These are phyloP conservation scores for Callipepla squamata DNA, from an alignment of 2,113 vertebrate genomes.

Conservation along the genomic window DNA sequence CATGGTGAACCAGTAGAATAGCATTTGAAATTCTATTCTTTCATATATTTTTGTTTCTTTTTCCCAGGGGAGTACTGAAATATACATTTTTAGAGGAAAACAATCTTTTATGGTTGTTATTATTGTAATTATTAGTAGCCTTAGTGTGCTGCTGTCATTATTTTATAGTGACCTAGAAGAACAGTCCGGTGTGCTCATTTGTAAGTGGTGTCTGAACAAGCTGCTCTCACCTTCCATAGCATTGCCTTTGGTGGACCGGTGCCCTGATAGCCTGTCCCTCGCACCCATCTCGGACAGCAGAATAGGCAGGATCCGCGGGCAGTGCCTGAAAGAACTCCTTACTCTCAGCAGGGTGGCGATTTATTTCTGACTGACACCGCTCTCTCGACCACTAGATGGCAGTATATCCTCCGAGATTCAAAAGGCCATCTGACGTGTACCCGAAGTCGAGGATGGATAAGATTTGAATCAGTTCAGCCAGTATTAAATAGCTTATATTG, in stretches of 20 bases:
- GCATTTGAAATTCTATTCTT: not conserved
- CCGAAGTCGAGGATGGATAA: not conserved
- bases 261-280: rapidly evolving
- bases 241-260: rapidly evolving
- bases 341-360: rapidly evolving
- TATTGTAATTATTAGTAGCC: not conserved
- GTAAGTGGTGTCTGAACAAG: rapidly evolving
- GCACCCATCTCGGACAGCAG: rapidly evolving
- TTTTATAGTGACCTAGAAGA: not conserved
- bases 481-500: slow-evolving; percentile 5
- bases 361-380: rapidly evolving
- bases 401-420: slow-evolving; percentile 76
- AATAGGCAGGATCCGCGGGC: rapidly evolving
- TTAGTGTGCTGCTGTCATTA: not conserved
- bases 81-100: not conserved
- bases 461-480: not conserved
- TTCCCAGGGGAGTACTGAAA: not conserved
- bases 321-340: rapidly evolving
- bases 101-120: not conserved
- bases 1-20: not conserved
- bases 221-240: too few species aligned
- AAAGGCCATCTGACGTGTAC: not conserved
- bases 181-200: not conserved
- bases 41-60: not conserved
- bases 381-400: slow-evolving; percentile 89